Evolutionary conservation across 2,888 invertebrate species (phyloP).

Genomic region (Aleiodes leptofemur): DNA sequence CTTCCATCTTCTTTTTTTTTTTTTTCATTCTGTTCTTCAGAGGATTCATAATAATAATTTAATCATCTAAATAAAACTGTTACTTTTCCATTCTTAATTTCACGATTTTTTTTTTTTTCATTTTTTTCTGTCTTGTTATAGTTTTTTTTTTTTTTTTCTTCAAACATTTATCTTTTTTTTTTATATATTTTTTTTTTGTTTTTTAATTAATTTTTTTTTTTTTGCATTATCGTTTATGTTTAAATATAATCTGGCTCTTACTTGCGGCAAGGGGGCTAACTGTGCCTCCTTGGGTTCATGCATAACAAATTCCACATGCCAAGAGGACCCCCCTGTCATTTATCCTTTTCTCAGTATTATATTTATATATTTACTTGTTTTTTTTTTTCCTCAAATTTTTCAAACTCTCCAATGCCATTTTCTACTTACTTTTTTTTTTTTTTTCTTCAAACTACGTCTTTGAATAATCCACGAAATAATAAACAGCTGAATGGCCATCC

Average conservation of each 20-base stretch:
- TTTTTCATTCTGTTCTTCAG: slow-evolving; percentile 53
- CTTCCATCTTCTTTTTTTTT: slow-evolving; percentile 54
- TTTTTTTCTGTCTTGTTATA: slow-evolving; percentile 76
- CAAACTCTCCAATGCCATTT: slow-evolving; percentile 14
- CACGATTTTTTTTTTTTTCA: slow-evolving; percentile 56
- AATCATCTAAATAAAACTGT: slow-evolving; percentile 70
- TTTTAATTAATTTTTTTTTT: slow-evolving; percentile 44
- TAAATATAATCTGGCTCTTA: slow-evolving; percentile 51
- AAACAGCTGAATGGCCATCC: slow-evolving; percentile 53
- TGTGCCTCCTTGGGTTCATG: slow-evolving; percentile 74
- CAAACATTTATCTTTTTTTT: slow-evolving; percentile 71
- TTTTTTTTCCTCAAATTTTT: slow-evolving; percentile 31
- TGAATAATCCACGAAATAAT: slow-evolving; percentile 49
- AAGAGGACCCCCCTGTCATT: slow-evolving; percentile 70
- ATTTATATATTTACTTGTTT: slow-evolving; percentile 54
- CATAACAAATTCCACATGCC: slow-evolving; percentile 76
- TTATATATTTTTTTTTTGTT: slow-evolving; percentile 51
- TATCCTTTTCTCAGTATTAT: slow-evolving; percentile 25
- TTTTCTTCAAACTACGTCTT: slow-evolving; percentile 54
- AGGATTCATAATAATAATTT: slow-evolving; percentile 59
- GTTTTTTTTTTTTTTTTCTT: slow-evolving; percentile 4
- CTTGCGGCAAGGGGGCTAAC: slow-evolving; percentile 69
- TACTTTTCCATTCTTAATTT: slow-evolving; percentile 58
- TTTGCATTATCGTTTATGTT: slow-evolving; percentile 44
- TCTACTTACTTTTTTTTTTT: slow-evolving; percentile 21